phyloP scores from a whole-genome alignment of 2,113 vertebrate species.

The Marmota monax region DNA sequence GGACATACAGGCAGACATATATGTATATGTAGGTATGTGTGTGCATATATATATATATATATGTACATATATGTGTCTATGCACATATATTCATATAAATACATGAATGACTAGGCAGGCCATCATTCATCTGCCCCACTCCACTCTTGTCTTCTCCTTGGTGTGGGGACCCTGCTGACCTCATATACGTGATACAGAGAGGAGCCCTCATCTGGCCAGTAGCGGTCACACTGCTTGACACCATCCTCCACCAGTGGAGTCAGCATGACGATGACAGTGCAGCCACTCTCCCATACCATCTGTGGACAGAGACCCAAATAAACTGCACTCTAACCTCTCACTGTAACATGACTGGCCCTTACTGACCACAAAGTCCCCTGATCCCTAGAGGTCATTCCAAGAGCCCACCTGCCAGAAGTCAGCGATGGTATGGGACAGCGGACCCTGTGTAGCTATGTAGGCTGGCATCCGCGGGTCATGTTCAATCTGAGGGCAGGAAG shows the following conservation, averaged over 20 bases:
- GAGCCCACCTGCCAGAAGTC: constrained; percentile 98
- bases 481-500: constrained; percentile 90
- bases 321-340: background rate
- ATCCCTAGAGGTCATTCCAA: background rate
- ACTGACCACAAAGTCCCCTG: background rate
- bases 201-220: constrained; percentile 98
- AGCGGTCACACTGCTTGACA: constrained; percentile 96
- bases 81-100: background rate
- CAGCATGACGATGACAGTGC: constrained; percentile 98
- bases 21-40: background rate
- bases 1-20: background rate
- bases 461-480: constrained; percentile 98
- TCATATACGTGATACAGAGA: constrained; percentile 99
- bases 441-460: constrained; percentile 98
- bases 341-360: background rate
- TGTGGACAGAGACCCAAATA: constrained; percentile 75
- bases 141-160: background rate
- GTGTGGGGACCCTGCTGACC: constrained; percentile 85
- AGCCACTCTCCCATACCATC: constrained; percentile 99
- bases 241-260: constrained; percentile 96
- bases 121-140: background rate
- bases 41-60: background rate
- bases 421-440: constrained; percentile 95
- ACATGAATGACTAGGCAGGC: background rate
- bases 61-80: background rate